Percentiles rank a stretch among this genome's conserved stretches.
These are phyloP conservation scores for Oreotrochilus melanogaster DNA, from an alignment of 2,113 vertebrate genomes.

Conservation along the genomic window DNA sequence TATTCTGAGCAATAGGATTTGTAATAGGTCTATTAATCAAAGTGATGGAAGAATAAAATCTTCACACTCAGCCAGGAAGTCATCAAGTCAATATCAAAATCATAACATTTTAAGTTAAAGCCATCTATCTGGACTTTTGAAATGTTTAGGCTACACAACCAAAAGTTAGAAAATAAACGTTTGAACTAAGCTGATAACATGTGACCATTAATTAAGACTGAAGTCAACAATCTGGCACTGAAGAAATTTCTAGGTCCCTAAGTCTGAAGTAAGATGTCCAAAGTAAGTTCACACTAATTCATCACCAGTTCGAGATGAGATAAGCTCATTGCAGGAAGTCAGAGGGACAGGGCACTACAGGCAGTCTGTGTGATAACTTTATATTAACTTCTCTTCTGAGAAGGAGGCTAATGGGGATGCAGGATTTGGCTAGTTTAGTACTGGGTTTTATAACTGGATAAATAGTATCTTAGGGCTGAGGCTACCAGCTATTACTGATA, in stretches of 20 bases:
- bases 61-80: conserved; percentile 70
- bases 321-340: not conserved
- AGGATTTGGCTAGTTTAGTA: not conserved
- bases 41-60: conserved; percentile 72
- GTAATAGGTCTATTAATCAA: conserved; percentile 71
- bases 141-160: conserved; percentile 76
- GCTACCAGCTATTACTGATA: not conserved
- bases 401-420: not conserved
- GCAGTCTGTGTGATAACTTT: not conserved
- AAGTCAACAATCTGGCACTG: conserved; percentile 73
- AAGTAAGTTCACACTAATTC: conserved; percentile 69
- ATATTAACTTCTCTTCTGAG: not conserved
- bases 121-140: conserved; percentile 62
- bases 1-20: conserved; percentile 44
- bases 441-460: not conserved
- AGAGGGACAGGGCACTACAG: not conserved
- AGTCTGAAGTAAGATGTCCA: conserved; percentile 68
- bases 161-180: conserved; percentile 73
- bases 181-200: conserved; percentile 74
- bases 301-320: conserved; percentile 34
- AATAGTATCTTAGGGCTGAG: not conserved
- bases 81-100: conserved; percentile 74
- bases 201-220: conserved; percentile 77
- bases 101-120: conserved; percentile 74
- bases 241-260: conserved; percentile 64